A percentile compares a stretch with the other conserved stretches of the same genome.
phyloP scores from a whole-genome alignment of 2,113 vertebrate genomes.

The Panthera tigris region DNA sequence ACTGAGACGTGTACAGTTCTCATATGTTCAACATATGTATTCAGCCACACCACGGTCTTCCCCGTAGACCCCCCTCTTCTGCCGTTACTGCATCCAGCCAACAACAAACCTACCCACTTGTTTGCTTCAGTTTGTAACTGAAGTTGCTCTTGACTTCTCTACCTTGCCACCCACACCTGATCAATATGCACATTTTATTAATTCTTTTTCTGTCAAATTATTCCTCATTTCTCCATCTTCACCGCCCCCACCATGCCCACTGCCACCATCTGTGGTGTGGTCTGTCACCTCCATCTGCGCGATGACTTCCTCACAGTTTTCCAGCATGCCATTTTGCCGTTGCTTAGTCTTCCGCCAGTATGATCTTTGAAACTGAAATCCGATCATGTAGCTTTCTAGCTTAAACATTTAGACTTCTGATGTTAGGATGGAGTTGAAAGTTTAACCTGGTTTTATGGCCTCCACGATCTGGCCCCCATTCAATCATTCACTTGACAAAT shows the following conservation, averaged over 20 bases:
- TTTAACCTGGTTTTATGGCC: neutral
- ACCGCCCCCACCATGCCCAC: too few species aligned
- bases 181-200: neutral
- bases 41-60: neutral
- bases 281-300: neutral
- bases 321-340: neutral
- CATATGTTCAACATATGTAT: too few species aligned
- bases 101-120: accelerated
- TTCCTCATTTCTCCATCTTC: neutral
- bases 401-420: neutral
- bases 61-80: neutral
- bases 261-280: neutral
- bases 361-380: neutral
- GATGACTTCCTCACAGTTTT: neutral
- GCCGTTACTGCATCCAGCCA: neutral
- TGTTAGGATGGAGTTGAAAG: neutral
- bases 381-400: neutral
- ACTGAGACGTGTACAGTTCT: neutral
- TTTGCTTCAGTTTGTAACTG: neutral
- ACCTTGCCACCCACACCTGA: neutral
- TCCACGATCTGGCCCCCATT: neutral
- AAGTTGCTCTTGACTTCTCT: neutral
- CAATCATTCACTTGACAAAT: neutral
- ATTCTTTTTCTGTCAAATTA: neutral
- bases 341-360: neutral